These are phyloP conservation scores for Diarsia mendica DNA, from an alignment of 2,888 invertebrate genomes.

Conservation along the genomic window DNA sequence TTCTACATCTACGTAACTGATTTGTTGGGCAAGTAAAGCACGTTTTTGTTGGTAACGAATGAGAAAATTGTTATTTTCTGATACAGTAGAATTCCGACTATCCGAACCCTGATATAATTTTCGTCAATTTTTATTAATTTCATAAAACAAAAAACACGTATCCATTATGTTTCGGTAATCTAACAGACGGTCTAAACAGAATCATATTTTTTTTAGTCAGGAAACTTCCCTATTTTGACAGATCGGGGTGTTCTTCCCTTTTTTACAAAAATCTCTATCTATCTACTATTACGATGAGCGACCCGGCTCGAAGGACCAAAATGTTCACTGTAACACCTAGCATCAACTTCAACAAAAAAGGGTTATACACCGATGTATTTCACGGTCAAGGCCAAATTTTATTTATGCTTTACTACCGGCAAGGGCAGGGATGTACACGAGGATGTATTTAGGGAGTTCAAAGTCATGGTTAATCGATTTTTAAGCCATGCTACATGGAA, in stretches of 20 bases:
- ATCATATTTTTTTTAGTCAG: too few relatives aligned
- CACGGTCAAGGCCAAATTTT: conserved; percentile 34
- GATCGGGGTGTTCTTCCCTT: not conserved
- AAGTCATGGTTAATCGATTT: conserved; percentile 47
- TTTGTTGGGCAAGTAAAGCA: conserved; percentile 4
- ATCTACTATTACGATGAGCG: too few relatives aligned
- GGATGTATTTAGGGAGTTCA: conserved; percentile 41
- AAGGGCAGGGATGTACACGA: conserved; percentile 7
- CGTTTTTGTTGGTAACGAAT: not conserved
- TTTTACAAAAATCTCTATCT: not conserved
- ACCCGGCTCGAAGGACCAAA: too few relatives aligned
- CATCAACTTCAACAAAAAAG: conserved; percentile 10
- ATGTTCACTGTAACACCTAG: too few relatives aligned
- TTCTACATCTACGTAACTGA: conserved; percentile 22
- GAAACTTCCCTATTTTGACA: not conserved
- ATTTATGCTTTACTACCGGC: not conserved
- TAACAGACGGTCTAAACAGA: too few relatives aligned
- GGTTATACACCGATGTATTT: not conserved
- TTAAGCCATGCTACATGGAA: conserved; percentile 12
- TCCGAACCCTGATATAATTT: too few relatives aligned
- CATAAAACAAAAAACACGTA: too few relatives aligned
- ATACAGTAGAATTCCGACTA: too few relatives aligned
- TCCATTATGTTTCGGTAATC: too few relatives aligned
- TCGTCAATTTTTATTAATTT: too few relatives aligned
- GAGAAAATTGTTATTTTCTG: not conserved